These are phyloP conservation scores for Tonatia bakeri DNA, from an alignment of 2,113 vertebrate species.

Conservation along the genomic window DNA sequence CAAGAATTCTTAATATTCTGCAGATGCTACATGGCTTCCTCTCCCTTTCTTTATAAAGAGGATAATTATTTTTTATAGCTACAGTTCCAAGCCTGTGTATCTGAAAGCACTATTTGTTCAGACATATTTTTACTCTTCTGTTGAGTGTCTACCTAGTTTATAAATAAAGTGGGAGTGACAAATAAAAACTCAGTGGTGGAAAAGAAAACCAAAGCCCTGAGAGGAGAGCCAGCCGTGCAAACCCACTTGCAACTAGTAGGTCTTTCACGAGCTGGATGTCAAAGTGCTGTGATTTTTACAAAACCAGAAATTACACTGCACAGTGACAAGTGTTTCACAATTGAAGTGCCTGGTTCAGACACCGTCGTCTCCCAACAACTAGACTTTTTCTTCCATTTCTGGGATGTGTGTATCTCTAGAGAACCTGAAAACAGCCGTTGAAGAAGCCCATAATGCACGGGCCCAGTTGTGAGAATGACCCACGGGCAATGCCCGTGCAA, in stretches of 20 bases:
- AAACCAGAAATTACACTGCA: not conserved
- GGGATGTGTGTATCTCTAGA: not conserved
- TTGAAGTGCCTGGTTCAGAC: not conserved
- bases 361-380: not conserved
- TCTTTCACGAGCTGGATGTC: not conserved
- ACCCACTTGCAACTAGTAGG: not conserved
- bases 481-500: not conserved
- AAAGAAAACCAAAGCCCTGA: not conserved
- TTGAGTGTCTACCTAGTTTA: not conserved
- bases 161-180: not conserved
- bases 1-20: not conserved
- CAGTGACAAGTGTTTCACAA: not conserved
- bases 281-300: not conserved
- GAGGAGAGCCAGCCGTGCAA: not conserved
- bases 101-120: not conserved
- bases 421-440: not conserved
- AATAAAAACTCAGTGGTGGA: not conserved
- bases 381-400: not conserved
- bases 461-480: not conserved
- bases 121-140: not conserved
- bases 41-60: not conserved
- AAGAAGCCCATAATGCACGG: not conserved
- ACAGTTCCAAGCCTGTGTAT: not conserved
- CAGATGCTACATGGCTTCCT: not conserved
- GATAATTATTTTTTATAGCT: not conserved